Base-by-base conservation (phyloP, 2,113 vertebrate species). In the Xyrauchen texanus region DNA sequence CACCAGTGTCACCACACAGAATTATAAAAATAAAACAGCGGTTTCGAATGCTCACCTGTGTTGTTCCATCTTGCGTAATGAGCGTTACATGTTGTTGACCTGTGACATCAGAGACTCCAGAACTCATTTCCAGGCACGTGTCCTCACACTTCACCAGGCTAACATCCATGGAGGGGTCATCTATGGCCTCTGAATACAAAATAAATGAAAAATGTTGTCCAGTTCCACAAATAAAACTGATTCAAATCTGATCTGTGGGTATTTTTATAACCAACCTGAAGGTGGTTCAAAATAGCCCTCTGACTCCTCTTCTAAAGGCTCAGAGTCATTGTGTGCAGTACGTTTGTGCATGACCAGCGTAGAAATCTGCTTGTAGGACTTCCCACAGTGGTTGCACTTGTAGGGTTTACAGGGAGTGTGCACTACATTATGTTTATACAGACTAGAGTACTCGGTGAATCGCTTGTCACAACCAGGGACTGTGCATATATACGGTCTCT, bases 321-420 rank as follows among this genome's bases (percentile, higher is more conserved):
- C 98, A 0, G 95, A 96, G 91, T 98, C 98, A 0, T 98, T 98
- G 91, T 99, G 98, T 0, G 96, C 95, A 0, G 98, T 97, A 84
- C 96, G 91, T 79, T 99, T 99, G 92, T 99, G 98, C 96, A 98
- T 96, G 83, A 97, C 96, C 51, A 99, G 93, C 0, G 98, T 99
- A 15, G 97, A 99, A 86, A 98, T 98, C 92, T 99, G 98, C 88
- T 98, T 98, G 89, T 99, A 99, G 0, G 97, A 98, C 84, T 99
- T 99, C 34, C 96, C 97, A 76, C 98, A 99, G 85, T 99, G 96
- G 90, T 97, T 99, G 87, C 98, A 99, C 93, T 96, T 97, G 88
- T 99, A 98, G 2, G 98, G 98, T 91, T 99, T 99, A 85, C 96
- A 98, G 76, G 96, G 96, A 5, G 97, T 99, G 81, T 99, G 98